phyloP scores from a whole-genome alignment of 2,888 invertebrate genomes.

The Gastracanthus pulcherrimus region DNA sequence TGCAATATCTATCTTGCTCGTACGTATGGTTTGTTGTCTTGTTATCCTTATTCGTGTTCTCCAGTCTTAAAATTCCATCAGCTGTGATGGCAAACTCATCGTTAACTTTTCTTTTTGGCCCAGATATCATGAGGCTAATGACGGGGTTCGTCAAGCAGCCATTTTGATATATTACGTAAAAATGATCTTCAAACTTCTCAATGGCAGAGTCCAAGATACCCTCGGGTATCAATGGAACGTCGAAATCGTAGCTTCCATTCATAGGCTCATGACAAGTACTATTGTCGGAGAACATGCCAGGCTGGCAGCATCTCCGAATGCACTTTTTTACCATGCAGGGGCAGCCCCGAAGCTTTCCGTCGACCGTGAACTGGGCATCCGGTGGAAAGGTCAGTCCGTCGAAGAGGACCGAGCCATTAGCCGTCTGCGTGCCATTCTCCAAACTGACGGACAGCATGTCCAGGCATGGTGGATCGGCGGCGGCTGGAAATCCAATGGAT shows the following conservation, averaged over 20 bases:
- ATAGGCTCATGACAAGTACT: not conserved
- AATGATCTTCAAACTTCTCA: constrained; percentile 6
- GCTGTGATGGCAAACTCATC: not conserved
- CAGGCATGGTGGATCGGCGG: not conserved
- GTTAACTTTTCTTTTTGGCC: not conserved
- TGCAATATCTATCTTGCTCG: constrained; percentile 34
- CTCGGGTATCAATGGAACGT: not conserved
- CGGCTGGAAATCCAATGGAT: not conserved
- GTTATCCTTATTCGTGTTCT: not conserved
- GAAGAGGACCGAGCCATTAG: constrained; percentile 2
- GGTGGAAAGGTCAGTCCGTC: constrained; percentile 5
- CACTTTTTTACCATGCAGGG: constrained; percentile 39
- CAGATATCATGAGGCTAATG: not conserved
- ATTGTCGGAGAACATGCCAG: not conserved
- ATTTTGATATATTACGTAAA: constrained; percentile 2
- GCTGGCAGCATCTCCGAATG: constrained; percentile 32
- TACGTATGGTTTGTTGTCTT: not conserved
- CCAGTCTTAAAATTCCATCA: not conserved
- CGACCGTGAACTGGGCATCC: not conserved
- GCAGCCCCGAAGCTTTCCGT: constrained; percentile 14
- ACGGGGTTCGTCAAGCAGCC: not conserved
- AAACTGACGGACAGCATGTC: constrained; percentile 36
- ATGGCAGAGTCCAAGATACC: not conserved
- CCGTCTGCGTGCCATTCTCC: constrained; percentile 17
- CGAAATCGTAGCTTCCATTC: not conserved